These are phyloP conservation scores for Cyphomyrus discorhynchus DNA, from an alignment of 2,113 vertebrate genomes.

Conservation along the genomic window DNA sequence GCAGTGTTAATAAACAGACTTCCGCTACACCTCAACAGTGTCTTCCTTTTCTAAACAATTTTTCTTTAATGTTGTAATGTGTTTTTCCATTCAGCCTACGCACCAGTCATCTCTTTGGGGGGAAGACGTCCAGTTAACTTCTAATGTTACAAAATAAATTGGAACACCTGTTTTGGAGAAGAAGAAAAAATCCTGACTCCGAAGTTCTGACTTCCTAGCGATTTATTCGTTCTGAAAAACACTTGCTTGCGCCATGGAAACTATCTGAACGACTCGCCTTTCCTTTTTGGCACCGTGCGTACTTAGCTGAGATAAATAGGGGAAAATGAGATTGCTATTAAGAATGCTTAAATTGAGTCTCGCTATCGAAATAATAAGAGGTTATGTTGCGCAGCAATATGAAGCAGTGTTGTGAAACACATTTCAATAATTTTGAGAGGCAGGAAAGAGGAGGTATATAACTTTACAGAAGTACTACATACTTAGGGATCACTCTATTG, in stretches of 20 bases:
- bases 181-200: conserved; percentile 25
- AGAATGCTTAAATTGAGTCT: conserved; percentile 28
- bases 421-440: neutral
- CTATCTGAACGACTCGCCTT: conserved; percentile 24
- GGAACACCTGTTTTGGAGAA: conserved; percentile 58
- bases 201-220: conserved; percentile 33
- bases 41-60: conserved; percentile 83
- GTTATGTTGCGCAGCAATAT: neutral
- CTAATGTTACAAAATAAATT: conserved; percentile 41
- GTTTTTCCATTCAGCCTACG: conserved; percentile 74
- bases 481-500: neutral
- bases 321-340: conserved; percentile 46
- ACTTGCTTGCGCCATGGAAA: conserved; percentile 32
- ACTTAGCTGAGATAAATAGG: conserved; percentile 11
- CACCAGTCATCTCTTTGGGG: conserved; percentile 57
- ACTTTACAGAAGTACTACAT: neutral
- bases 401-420: neutral
- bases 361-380: conserved; percentile 1
- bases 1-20: conserved; percentile 84
- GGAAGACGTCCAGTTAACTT: conserved; percentile 33
- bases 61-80: conserved; percentile 78
- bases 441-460: neutral
- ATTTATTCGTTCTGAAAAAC: conserved; percentile 30
- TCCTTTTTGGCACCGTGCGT: conserved; percentile 16
- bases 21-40: conserved; percentile 76